Evolutionary conservation across 2,113 vertebrate species (phyloP), one percentile per base, ranked within the genome.

Genomic region (Hemicordylus capensis): DNA sequence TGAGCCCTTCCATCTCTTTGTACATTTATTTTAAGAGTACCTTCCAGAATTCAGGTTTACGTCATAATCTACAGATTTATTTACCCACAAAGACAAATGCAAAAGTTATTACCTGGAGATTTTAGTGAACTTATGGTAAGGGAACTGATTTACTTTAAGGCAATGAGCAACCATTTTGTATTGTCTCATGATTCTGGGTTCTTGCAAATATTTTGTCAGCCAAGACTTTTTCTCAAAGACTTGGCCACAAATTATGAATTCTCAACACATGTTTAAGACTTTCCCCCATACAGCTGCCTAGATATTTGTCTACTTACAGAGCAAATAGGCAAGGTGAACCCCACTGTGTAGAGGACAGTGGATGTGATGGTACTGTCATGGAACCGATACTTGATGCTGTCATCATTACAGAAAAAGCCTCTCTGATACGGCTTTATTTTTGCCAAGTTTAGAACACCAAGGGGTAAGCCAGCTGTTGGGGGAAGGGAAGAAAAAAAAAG

Each of bases 391-490:
- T 94, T 96, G 98, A 99, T 98, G 98, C 96, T 98, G 94, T 97
- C 98, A 95, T 99, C 99, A 92, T 95, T 97, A 99, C 99, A 99
- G 98, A 98, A 99, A 99, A 99, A 98, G 97, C 99, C 98, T 94
- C 98, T 98, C 94, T 99, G 97, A 97, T 98, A 99, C 83, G 98
- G 98, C 91, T 97, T 97, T 96, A 99, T 95, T 97, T 98, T 98
- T 97, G 96, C 97, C 97, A 99, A 97, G 97, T 99, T 99, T 98
- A 98, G 97, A 96, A 97, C 97, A 91, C 97, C 97, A 96, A 99
- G 95, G 85, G 99, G 98, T 95, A 99, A 95, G 93, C 97, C 97
- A 95, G 97, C 99, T 99, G 98, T 98, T 96, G 96, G 96, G 89
- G 96, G 96, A 98, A 96, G 96, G 91, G 96, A 94, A 95, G 85